Percentiles rank a stretch among this genome's conserved stretches.
phyloP scores from a whole-genome alignment of 1,140 invertebrate species.

The Euglossa dilemma region DNA sequence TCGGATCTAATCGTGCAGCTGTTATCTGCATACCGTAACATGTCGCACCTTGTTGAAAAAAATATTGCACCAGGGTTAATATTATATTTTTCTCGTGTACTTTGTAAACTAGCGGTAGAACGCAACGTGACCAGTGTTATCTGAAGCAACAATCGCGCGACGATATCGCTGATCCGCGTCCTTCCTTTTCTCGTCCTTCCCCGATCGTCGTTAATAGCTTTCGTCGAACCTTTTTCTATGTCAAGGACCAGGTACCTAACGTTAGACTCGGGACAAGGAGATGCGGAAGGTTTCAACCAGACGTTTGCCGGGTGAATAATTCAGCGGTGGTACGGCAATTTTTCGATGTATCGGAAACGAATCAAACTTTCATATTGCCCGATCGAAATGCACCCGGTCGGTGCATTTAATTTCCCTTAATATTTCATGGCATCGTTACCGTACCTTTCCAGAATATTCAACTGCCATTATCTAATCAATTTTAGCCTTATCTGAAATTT shows the following conservation, averaged over 20 bases:
- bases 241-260: background rate
- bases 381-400: constrained; percentile 12
- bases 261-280: background rate
- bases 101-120: background rate
- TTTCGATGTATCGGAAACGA: constrained; percentile 16
- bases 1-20: constrained; percentile 4
- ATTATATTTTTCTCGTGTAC: no score
- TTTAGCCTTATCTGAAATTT: no score
- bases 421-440: background rate
- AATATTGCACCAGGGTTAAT: background rate
- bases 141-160: no score
- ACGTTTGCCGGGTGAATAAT: constrained; percentile 31
- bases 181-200: background rate
- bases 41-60: background rate
- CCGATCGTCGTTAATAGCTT: background rate
- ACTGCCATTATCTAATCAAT: no score
- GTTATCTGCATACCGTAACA: background rate
- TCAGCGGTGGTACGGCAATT: background rate
- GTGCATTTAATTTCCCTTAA: background rate
- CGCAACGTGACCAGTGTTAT: background rate
- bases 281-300: constrained; percentile 18
- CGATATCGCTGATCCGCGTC: background rate
- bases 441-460: no score
- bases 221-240: background rate
- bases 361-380: constrained; percentile 24